phyloP scores from a whole-genome alignment of 2,113 vertebrate species.

The Apteryx mantelli region DNA sequence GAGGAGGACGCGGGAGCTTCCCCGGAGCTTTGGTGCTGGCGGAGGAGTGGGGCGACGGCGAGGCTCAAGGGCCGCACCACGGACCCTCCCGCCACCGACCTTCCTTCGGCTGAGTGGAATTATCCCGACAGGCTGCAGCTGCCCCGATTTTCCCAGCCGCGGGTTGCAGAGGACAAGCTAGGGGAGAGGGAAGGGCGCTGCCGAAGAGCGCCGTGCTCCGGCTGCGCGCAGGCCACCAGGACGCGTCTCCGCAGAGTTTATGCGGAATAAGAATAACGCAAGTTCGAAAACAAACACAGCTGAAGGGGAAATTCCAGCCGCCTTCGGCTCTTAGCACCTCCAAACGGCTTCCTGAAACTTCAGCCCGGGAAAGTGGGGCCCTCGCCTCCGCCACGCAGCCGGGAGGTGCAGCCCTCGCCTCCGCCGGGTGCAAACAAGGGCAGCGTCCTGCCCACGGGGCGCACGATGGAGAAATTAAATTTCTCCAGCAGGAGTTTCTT shows the following conservation, averaged over 20 bases:
- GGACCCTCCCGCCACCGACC: not conserved
- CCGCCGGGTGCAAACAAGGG: too few species aligned
- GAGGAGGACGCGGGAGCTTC: too few species aligned
- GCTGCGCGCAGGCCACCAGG: not conserved
- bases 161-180: too few species aligned
- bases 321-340: not conserved
- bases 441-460: too few species aligned
- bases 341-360: not conserved
- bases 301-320: conserved; percentile 37
- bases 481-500: not conserved
- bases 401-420: not conserved
- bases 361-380: not conserved
- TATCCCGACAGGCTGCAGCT: not conserved
- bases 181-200: not conserved
- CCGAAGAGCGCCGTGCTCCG: accelerated
- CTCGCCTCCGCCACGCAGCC: too few species aligned
- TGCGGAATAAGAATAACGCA: not conserved
- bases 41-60: too few species aligned
- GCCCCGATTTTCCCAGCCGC: not conserved
- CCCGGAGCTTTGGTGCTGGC: too few species aligned
- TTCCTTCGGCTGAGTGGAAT: not conserved
- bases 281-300: not conserved
- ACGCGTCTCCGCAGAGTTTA: accelerated
- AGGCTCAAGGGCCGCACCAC: too few species aligned
- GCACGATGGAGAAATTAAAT: too few species aligned